Percentiles rank a stretch among this genome's conserved stretches.
These are phyloP conservation scores for Invenusta paracnida DNA, from an alignment of 2,888 invertebrate species.

Conservation along the genomic window DNA sequence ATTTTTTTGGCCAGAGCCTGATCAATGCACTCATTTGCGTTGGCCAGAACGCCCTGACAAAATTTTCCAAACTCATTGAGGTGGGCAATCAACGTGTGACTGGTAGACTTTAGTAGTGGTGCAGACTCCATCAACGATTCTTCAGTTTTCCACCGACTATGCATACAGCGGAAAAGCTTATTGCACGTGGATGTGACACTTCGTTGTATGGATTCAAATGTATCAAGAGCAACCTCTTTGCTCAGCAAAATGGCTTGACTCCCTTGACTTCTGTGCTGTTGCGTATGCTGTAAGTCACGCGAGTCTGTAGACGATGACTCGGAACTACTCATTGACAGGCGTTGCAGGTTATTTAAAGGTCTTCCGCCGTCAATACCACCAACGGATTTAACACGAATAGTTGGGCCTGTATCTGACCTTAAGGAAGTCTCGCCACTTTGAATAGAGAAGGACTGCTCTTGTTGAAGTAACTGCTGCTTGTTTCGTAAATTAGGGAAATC, in stretches of 20 bases:
- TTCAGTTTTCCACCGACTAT: constrained; percentile 38
- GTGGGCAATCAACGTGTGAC: background rate
- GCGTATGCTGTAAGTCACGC: background rate
- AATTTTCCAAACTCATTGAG: constrained; percentile 21
- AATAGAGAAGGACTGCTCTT: background rate
- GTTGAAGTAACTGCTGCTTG: too few relatives aligned
- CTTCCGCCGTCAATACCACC: too few relatives aligned
- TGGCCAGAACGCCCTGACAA: constrained; percentile 26
- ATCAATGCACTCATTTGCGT: constrained; percentile 46
- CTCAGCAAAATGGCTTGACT: background rate
- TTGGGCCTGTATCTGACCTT: background rate
- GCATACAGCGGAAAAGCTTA: constrained; percentile 24
- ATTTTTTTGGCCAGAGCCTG: constrained; percentile 53
- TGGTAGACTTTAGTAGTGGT: background rate
- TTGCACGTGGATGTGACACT: background rate
- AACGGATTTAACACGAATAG: background rate
- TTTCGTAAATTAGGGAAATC: background rate
- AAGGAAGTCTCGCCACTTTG: too few relatives aligned
- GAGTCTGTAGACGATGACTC: constrained; percentile 5
- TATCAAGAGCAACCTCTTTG: constrained; percentile 18
- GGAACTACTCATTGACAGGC: background rate
- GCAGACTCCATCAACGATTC: background rate
- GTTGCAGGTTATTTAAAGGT: background rate
- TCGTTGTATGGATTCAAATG: background rate
- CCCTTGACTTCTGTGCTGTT: background rate